A percentile compares a stretch with the other conserved stretches of the same genome.
Conservation (phyloP, 1,140 invertebrate species). For the Chrysomallon squamiferum region DNA sequence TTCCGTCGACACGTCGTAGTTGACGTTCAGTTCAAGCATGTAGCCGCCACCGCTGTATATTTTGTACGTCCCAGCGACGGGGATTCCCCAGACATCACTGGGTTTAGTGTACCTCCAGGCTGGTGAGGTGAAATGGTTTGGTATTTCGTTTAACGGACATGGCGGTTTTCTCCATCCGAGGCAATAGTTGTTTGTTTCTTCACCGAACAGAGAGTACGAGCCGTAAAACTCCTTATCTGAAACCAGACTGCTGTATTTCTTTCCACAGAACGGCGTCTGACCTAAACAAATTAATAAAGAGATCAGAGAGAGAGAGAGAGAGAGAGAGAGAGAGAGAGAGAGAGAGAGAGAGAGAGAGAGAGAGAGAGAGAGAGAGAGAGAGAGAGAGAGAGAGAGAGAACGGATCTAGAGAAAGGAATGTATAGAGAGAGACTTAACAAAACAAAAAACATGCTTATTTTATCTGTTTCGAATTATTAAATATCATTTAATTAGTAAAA, state of each 20-base stretch:
- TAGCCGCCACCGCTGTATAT: conserved; percentile 46
- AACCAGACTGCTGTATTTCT: neutral
- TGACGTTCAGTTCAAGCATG: conserved; percentile 41
- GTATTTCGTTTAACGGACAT: conserved; percentile 22
- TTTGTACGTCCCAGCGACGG: conserved; percentile 33
- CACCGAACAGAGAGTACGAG: conserved; percentile 7
- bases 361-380: no score
- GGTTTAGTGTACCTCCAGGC: conserved; percentile 41
- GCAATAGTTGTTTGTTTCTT: conserved; percentile 34
- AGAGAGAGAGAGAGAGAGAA: no score
- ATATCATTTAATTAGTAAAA: no score
- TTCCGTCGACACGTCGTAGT: conserved; percentile 28
- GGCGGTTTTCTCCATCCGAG: conserved; percentile 27
- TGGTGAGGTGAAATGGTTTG: conserved; percentile 23
- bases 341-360: no score
- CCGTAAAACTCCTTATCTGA: neutral
- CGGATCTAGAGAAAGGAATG: no score
- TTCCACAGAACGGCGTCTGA: conserved; percentile 1
- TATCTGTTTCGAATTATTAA: no score
- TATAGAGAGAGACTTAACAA: no score
- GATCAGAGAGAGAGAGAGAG: no score
- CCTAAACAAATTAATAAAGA: neutral
- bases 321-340: neutral
- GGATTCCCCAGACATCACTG: conserved; percentile 35
- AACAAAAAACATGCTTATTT: no score